Conservation (phyloP, 1,140 invertebrate genomes). For the Choristoneura fumiferana region DNA sequence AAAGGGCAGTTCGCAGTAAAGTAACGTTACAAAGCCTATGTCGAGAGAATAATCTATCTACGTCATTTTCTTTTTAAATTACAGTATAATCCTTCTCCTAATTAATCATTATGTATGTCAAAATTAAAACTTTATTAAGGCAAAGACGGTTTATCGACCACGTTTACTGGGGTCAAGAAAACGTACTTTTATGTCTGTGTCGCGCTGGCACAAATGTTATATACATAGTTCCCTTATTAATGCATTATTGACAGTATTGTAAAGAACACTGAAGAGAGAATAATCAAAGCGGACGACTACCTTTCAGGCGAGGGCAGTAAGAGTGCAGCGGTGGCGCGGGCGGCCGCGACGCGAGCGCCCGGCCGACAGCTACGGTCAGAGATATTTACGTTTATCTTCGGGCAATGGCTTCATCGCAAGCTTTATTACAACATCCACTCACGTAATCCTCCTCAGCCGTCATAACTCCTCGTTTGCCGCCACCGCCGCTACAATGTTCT, state of each 20-base stretch:
- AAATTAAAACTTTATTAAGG: too few relatives aligned
- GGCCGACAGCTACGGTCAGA: conserved; percentile 59
- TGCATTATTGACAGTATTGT: too few relatives aligned
- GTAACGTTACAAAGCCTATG: neutral
- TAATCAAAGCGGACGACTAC: neutral
- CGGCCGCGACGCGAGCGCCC: conserved; percentile 34
- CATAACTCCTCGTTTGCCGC: conserved; percentile 75
- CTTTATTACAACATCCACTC: conserved; percentile 79
- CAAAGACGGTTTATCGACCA: too few relatives aligned
- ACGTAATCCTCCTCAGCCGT: conserved; percentile 74
- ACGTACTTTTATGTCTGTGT: too few relatives aligned
- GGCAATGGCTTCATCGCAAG: conserved; percentile 77
- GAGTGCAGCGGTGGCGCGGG: conserved; percentile 31
- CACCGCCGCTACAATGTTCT: conserved; percentile 62
- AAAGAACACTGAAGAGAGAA: too few relatives aligned
- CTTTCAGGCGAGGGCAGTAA: conserved; percentile 28
- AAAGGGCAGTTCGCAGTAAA: conserved; percentile 46
- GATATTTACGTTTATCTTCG: conserved; percentile 78
- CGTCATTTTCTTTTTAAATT: too few relatives aligned
- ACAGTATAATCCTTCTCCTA: too few relatives aligned
- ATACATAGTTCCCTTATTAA: too few relatives aligned
- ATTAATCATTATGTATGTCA: too few relatives aligned
- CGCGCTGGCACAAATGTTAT: too few relatives aligned
- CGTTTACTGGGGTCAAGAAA: too few relatives aligned
- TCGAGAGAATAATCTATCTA: too few relatives aligned